phyloP scores from a whole-genome alignment of 2,797 vertebrate species.

The Gastrophryne carolinensis region DNA sequence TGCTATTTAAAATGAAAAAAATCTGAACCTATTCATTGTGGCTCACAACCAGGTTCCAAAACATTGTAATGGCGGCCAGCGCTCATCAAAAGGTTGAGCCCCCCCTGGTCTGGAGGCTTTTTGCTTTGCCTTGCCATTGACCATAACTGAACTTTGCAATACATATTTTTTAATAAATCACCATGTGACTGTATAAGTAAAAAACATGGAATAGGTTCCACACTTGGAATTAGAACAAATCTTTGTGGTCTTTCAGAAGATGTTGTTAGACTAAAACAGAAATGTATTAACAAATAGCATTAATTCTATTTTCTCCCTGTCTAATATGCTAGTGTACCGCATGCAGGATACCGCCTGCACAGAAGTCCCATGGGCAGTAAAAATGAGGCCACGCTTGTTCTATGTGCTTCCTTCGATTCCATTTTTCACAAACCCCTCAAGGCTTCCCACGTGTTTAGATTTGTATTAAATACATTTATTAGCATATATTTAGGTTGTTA shows the following conservation, averaged over 20 bases:
- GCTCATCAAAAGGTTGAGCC: no score
- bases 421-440: constrained; percentile 39
- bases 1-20: no score
- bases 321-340: neutral
- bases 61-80: no score
- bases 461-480: constrained; percentile 50
- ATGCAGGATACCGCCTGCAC: neutral
- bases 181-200: no score
- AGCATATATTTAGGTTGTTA: constrained; percentile 48
- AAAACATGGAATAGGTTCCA: no score
- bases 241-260: constrained; percentile 10
- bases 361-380: constrained; percentile 28
- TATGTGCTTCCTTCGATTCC: constrained; percentile 36
- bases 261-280: neutral
- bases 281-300: neutral
- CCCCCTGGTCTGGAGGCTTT: no score
- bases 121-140: no score
- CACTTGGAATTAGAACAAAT: no score
- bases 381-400: constrained; percentile 43
- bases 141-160: no score
- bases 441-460: constrained; percentile 37
- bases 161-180: no score
- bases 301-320: neutral
- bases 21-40: no score
- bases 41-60: no score